These are phyloP conservation scores for Clanis bilineata DNA, from an alignment of 2,888 invertebrate genomes.

Conservation along the genomic window DNA sequence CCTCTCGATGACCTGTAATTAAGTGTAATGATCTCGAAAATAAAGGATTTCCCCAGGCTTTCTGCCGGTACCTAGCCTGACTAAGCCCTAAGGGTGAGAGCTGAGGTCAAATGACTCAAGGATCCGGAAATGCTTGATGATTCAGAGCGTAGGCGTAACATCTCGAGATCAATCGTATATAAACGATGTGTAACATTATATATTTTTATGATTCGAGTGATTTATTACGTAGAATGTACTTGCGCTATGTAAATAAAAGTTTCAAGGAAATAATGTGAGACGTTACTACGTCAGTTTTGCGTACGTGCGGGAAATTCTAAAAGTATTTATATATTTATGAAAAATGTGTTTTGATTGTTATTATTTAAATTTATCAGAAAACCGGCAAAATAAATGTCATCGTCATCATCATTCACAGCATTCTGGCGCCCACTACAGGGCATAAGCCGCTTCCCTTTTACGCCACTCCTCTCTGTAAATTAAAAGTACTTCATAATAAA, in stretches of 20 bases:
- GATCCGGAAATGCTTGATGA: slow-evolving; percentile 7
- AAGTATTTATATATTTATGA: too few relatives aligned
- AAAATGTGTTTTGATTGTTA: too few relatives aligned
- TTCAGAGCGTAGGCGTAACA: slow-evolving; percentile 1
- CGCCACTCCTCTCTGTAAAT: too few relatives aligned
- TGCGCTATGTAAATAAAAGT: slow-evolving; percentile 7
- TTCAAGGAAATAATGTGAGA: slow-evolving; percentile 11
- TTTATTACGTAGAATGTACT: slow-evolving; percentile 8
- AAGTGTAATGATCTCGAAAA: neutral
- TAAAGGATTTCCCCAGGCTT: neutral
- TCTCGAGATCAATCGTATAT: slow-evolving; percentile 7
- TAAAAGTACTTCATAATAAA: too few relatives aligned
- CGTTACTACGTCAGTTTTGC: neutral
- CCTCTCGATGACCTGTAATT: neutral
- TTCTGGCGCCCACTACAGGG: too few relatives aligned
- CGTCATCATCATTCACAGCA: too few relatives aligned
- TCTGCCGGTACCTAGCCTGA: neutral
- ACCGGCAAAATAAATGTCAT: too few relatives aligned
- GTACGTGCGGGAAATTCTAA: slow-evolving; percentile 3
- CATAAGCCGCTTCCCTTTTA: too few relatives aligned
- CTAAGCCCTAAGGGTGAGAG: slow-evolving; percentile 5
- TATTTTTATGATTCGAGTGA: slow-evolving; percentile 10
- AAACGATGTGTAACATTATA: slow-evolving; percentile 4
- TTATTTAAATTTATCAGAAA: too few relatives aligned
- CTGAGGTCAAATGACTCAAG: slow-evolving; percentile 1